These are phyloP conservation scores for Nycticebus coucang DNA, from an alignment of 2,113 vertebrate genomes.

Conservation along the genomic window DNA sequence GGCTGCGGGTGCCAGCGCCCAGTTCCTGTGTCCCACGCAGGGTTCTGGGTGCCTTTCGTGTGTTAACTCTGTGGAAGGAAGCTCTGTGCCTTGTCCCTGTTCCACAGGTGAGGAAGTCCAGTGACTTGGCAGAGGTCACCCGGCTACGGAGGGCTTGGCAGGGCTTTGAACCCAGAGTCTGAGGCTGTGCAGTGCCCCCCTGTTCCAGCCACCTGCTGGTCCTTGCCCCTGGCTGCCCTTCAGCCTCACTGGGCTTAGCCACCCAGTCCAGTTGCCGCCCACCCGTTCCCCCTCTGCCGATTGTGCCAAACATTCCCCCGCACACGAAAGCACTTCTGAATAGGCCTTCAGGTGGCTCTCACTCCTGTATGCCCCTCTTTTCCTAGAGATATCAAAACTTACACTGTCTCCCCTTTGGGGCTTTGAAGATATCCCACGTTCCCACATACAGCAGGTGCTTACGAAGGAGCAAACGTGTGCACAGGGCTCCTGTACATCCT, in stretches of 20 bases:
- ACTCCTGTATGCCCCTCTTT: neutral
- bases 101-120: neutral
- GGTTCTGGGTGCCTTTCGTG: neutral
- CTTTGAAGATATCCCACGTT: too few relatives aligned
- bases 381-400: neutral
- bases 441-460: neutral
- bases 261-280: too few relatives aligned
- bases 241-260: neutral
- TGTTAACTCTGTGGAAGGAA: neutral
- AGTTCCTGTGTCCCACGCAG: rapidly evolving
- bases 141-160: neutral
- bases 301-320: neutral
- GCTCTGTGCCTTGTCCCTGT: too few relatives aligned
- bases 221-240: neutral
- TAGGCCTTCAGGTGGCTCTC: neutral
- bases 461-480: too few relatives aligned
- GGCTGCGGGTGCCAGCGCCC: rapidly evolving
- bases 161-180: neutral
- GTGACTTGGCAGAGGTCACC: rapidly evolving
- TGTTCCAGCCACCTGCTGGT: neutral
- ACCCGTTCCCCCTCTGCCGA: neutral
- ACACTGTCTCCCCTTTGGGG: too few relatives aligned
- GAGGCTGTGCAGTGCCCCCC: neutral
- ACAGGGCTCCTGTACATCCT: neutral
- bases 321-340: neutral